Evolutionary conservation across 2,113 vertebrate species (phyloP).

Genomic region (Rhinoptilus africanus): DNA sequence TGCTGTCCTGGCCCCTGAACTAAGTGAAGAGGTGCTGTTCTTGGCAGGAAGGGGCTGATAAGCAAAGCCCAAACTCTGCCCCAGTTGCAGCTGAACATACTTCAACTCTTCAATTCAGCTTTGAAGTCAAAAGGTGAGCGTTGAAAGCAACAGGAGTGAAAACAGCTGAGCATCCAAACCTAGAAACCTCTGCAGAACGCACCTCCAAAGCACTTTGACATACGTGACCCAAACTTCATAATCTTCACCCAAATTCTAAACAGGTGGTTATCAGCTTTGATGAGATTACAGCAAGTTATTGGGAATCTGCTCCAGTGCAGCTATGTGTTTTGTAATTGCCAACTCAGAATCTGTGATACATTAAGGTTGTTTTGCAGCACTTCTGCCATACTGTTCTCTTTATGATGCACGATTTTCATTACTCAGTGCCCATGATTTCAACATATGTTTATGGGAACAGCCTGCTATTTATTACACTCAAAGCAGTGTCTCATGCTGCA

Average conservation of each 20-base stretch:
- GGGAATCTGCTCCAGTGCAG: neutral
- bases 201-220: neutral
- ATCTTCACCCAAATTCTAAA: neutral
- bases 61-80: neutral
- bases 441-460: conserved; percentile 16
- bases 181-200: neutral
- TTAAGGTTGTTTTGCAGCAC: neutral
- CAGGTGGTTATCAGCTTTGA: neutral
- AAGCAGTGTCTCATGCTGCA: neutral
- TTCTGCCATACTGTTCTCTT: neutral
- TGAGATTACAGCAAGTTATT: neutral
- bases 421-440: neutral
- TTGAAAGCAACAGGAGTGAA: neutral
- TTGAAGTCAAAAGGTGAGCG: neutral
- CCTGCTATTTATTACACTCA: neutral
- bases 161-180: neutral
- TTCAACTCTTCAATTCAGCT: neutral
- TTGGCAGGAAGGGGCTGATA: neutral
- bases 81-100: neutral
- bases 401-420: conserved; percentile 10
- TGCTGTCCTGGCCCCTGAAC: rapidly evolving
- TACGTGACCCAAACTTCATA: neutral
- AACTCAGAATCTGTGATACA: neutral
- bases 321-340: neutral
- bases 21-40: neutral